Conservation (phyloP, 92 coral and sea anemone species). For the Porites lobata region DNA sequence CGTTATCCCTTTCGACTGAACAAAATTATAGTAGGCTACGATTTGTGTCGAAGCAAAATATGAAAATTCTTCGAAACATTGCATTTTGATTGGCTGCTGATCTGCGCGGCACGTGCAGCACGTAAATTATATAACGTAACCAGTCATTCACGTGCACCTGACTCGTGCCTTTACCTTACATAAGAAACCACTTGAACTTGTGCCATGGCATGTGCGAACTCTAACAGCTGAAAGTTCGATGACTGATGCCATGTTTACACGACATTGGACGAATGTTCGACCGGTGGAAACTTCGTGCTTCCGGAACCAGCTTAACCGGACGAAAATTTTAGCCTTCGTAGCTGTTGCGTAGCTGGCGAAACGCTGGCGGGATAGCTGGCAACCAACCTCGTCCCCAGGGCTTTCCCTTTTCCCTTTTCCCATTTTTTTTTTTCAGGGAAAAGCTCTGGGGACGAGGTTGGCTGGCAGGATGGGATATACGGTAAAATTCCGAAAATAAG, state of each 20-base stretch:
- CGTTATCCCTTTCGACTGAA: background rate
- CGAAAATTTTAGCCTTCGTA: background rate
- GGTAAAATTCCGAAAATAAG: no score
- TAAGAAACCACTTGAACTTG: no score
- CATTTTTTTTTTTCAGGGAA: no score
- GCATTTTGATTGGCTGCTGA: constrained; percentile 28
- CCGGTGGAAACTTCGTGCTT: background rate
- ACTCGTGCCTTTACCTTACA: constrained; percentile 1
- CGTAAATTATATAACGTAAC: background rate
- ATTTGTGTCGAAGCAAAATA: background rate
- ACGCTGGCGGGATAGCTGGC: no score
- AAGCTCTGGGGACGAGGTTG: no score
- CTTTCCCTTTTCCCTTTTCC: no score
- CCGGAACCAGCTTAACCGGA: background rate
- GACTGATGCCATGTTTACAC: no score
- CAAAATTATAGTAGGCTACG: no score
- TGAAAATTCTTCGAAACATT: background rate
- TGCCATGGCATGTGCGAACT: no score
- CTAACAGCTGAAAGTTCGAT: no score
- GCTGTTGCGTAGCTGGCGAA: background rate
- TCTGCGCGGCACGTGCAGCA: constrained; percentile 20
- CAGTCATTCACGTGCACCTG: constrained; percentile 16
- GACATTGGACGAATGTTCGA: background rate
- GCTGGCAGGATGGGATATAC: no score
- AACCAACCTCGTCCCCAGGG: no score